Evolutionary conservation across 1,140 invertebrate genomes (phyloP).

Genomic region (Sipha flava): DNA sequence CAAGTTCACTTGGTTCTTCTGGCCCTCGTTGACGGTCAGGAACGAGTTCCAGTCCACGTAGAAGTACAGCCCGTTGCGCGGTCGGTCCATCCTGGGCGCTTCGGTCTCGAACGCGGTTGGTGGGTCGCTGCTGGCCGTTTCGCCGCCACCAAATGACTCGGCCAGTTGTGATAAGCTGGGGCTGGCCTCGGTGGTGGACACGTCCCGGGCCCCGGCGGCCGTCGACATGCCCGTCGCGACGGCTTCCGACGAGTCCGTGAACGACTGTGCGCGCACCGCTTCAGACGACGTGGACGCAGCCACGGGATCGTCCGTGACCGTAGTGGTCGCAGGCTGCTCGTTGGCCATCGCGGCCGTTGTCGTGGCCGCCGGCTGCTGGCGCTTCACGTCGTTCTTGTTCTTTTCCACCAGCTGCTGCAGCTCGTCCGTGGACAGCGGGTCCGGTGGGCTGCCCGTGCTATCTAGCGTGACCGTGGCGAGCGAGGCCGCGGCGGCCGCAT

Average conservation of each 20-base stretch:
- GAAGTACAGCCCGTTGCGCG: constrained; percentile 64
- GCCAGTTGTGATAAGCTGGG: constrained; percentile 57
- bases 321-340: too few species aligned
- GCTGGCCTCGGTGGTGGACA: constrained; percentile 38
- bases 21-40: constrained; percentile 68
- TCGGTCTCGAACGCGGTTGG: constrained; percentile 51
- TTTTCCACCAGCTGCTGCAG: constrained; percentile 43
- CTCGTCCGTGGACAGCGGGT: constrained; percentile 46
- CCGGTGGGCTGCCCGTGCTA: constrained; percentile 39
- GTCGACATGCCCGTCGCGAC: neutral
- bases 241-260: neutral
- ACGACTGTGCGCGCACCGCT: neutral
- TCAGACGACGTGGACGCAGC: constrained; percentile 33
- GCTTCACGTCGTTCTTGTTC: constrained; percentile 47
- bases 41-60: constrained; percentile 77
- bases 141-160: constrained; percentile 62
- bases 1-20: constrained; percentile 57
- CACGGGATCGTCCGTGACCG: neutral
- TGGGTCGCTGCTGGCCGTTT: constrained; percentile 46
- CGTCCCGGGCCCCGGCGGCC: neutral
- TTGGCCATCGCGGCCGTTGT: neutral
- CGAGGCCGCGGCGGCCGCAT: too few species aligned
- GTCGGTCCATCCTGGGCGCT: constrained; percentile 44
- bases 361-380: constrained; percentile 41
- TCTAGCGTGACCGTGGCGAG: neutral